Percentiles rank a stretch among this genome's conserved stretches.
These are phyloP conservation scores for Tridacna gigas DNA, from an alignment of 2,888 invertebrate genomes.

Conservation along the genomic window DNA sequence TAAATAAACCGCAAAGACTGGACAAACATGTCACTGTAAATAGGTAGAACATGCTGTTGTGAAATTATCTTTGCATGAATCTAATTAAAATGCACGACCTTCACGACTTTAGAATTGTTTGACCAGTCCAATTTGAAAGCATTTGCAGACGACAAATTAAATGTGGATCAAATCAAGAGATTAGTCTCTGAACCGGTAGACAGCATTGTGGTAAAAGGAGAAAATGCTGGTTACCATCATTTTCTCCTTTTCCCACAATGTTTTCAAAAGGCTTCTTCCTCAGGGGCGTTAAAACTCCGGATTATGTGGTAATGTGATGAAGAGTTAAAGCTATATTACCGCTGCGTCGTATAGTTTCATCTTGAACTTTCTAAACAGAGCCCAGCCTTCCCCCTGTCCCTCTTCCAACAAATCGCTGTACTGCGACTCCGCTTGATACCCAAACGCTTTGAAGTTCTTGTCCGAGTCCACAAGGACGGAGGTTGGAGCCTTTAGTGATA, in stretches of 20 bases:
- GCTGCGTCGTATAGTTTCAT: slow-evolving; percentile 28
- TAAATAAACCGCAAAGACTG: too few relatives aligned
- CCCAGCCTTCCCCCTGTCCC: slow-evolving; percentile 26
- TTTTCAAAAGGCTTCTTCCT: not conserved
- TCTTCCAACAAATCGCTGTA: slow-evolving; percentile 38
- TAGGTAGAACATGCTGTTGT: too few relatives aligned
- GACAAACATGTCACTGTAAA: too few relatives aligned
- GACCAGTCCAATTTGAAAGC: too few relatives aligned
- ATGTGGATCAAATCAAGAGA: too few relatives aligned
- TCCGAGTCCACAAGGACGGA: slow-evolving; percentile 34
- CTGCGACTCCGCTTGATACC: slow-evolving; percentile 32
- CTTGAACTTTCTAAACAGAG: slow-evolving; percentile 39
- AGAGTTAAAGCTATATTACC: not conserved
- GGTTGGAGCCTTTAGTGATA: slow-evolving; percentile 44
- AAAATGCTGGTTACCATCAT: not conserved
- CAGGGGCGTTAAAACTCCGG: not conserved
- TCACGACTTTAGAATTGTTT: too few relatives aligned
- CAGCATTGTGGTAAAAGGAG: not conserved
- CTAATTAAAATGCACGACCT: too few relatives aligned
- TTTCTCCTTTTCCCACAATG: not conserved
- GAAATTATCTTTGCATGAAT: too few relatives aligned
- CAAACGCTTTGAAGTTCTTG: slow-evolving; percentile 32
- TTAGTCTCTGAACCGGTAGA: not conserved
- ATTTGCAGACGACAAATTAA: too few relatives aligned
- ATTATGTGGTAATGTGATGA: not conserved